These are phyloP conservation scores for Microplitis deprimator DNA, from an alignment of 2,888 invertebrate species.

Conservation along the genomic window DNA sequence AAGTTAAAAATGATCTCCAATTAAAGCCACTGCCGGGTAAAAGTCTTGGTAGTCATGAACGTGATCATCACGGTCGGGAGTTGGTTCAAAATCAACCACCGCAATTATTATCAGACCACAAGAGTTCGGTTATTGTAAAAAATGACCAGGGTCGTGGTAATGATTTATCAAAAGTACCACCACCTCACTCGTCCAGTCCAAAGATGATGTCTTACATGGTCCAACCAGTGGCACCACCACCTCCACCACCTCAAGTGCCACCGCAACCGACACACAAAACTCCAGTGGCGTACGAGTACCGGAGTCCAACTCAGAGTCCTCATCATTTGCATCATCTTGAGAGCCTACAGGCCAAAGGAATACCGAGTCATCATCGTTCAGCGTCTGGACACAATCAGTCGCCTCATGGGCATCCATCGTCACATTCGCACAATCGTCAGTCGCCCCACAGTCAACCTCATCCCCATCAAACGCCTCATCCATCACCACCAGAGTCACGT, in stretches of 20 bases:
- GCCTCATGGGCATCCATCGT: constrained; percentile 69
- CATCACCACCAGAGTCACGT: constrained; percentile 65
- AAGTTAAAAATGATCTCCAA: constrained; percentile 74
- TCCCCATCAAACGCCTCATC: constrained; percentile 66
- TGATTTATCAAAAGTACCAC: constrained; percentile 71
- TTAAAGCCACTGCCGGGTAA: constrained; percentile 68
- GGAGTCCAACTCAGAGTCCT: constrained; percentile 69
- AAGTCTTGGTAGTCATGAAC: constrained; percentile 65
- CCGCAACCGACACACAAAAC: constrained; percentile 61
- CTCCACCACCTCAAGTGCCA: constrained; percentile 18
- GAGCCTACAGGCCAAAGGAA: constrained; percentile 60
- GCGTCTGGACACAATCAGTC: constrained; percentile 68
- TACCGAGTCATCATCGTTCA: constrained; percentile 67
- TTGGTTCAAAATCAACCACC: constrained; percentile 77
- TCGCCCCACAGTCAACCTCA: constrained; percentile 67
- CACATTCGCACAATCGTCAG: constrained; percentile 64
- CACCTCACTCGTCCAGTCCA: constrained; percentile 67
- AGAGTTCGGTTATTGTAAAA: constrained; percentile 85
- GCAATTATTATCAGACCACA: constrained; percentile 79
- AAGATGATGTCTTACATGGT: constrained; percentile 69
- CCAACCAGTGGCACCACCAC: constrained; percentile 55
- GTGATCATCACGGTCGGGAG: constrained; percentile 66
- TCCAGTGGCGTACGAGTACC: constrained; percentile 66
- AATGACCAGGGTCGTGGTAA: constrained; percentile 77
- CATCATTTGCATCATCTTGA: constrained; percentile 71